A percentile compares a stretch with the other conserved stretches of the same genome.
Evolutionary conservation across 2,113 vertebrate species (phyloP).

Genomic region (Capreolus pygargus): DNA sequence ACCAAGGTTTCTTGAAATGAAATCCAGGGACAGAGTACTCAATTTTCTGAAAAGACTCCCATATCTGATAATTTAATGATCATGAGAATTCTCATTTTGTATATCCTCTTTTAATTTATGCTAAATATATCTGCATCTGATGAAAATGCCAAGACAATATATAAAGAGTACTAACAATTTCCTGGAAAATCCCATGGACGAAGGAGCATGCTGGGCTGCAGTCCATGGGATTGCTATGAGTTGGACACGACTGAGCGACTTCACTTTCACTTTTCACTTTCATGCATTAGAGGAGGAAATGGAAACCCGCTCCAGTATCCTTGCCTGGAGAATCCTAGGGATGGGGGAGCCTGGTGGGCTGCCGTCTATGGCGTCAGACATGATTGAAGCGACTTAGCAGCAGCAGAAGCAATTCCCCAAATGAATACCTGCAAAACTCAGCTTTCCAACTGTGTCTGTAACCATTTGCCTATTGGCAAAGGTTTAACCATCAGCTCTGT

Average conservation of each 20-base stretch:
- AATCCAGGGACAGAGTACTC: not conserved
- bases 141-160: not conserved
- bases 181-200: too few species aligned
- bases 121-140: not conserved
- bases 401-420: not conserved
- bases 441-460: not conserved
- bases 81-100: not conserved
- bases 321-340: too few species aligned
- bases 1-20: not conserved
- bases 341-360: too few species aligned
- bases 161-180: not conserved
- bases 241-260: too few species aligned
- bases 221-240: too few species aligned
- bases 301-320: too few species aligned
- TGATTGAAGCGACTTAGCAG: too few species aligned
- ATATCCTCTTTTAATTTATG: not conserved
- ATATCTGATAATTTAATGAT: not conserved
- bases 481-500: not conserved
- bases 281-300: too few species aligned
- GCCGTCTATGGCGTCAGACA: too few species aligned
- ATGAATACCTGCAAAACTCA: not conserved
- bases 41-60: conserved; percentile 6
- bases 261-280: too few species aligned
- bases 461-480: not conserved
- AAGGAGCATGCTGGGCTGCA: too few species aligned